Base-by-base conservation (phyloP, 2,113 vertebrate species). In the Campylomormyrus tamandua region DNA sequence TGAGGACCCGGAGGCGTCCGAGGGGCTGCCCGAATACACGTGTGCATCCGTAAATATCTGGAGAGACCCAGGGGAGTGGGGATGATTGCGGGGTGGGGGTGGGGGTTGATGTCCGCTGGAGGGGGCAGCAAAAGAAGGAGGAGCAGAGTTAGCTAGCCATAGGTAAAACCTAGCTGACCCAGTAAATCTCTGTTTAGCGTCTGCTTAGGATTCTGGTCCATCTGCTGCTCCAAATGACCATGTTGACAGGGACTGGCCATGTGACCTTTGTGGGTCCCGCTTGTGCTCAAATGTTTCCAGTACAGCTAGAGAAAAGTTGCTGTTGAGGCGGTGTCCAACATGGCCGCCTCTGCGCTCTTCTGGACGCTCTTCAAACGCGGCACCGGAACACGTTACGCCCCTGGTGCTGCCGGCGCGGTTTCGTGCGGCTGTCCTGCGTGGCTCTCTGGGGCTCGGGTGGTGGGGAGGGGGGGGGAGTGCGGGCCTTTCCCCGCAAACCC, bases 1-100 rank as follows among this genome's bases (percentile, higher is more conserved):
- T 39, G 85, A 87, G 85, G 85, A 87, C 85, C 11, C 5, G 4
- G 49, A 53, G 85, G 85, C 27, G n/a, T 35, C 85, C 49, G 10
- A 27, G n/a, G 27, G n/a, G 27, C 13, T 56, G 11, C 27, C 49
- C 17, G 17, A 13, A 87, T 48, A 50, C n/a, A 50, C 5, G 50
- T 56, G 50, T 35, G 50, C 15, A 2, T 87, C 85, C 31, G 31
- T 56, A 87, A 87, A 87, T 87, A 87, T 87, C 85, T 53, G 85
- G 48, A 8, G 15, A 87, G 50, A 56, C 85, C 85, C 85, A 0
- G 46, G 85, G 50, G 85, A 52, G 45, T 53, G 48, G n/a, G 49
- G 49, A 50, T 87, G 35, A 77, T 17, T 13, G 70, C 13, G 35
- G 27, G 49, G 49, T 42, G 39, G 39, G 39, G 39, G 39, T 39